Evolutionary conservation across 30 jellyfish, hydroid and myxozoan species (phyloP), one percentile per base, ranked within the genome.

Genomic region (Aurelia aurita complex sp. Pacific): DNA sequence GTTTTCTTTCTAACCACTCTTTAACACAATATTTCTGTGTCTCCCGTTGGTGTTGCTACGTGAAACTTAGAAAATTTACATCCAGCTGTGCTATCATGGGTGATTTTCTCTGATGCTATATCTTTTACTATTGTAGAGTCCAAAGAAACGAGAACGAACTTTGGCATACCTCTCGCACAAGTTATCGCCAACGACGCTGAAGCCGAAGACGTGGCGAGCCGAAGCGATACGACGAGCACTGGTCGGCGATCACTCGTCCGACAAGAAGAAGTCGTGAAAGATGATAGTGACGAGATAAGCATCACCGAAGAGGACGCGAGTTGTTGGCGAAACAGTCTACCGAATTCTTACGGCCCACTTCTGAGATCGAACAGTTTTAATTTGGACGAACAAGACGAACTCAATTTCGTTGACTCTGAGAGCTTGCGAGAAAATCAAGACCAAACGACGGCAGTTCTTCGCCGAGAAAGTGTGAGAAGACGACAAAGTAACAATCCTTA

Each of bases 121-220:
- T 7, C 73, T 36, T 19, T 9, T 50, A 34, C 36, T 63, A 13
- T 77, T 77, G 34, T 55, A 79, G 89, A 79, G 38, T 53, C 80
- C 7, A 82, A 70, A 70, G 91, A 82, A 50, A 68, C 73, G 33
- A 82, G 85, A 64, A 69, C 86, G 23, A 74, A 70, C 69, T 94
- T 94, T 66, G 96, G 96, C 57, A 73, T 94, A 16, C 96, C 96
- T 2, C 67, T 94, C 62, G 53, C 92, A 59, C 99, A 94, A 76
- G 97, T 94, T 17, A 85, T 94, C 69, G 99, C 96, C 65, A 89
- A 94, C 66, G 99, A 94, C 64, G 82, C 88, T 6, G 96, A 74
- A 18, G 94, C 83, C 18, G 96, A 85, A 59, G 88, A 78, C 18
- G 88, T 89, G 35, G 40, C 72, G 5, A 82, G 72, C 53, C 91